These are phyloP conservation scores for Oxyura jamaicensis DNA, from an alignment of 2,113 vertebrate species.

Conservation along the genomic window DNA sequence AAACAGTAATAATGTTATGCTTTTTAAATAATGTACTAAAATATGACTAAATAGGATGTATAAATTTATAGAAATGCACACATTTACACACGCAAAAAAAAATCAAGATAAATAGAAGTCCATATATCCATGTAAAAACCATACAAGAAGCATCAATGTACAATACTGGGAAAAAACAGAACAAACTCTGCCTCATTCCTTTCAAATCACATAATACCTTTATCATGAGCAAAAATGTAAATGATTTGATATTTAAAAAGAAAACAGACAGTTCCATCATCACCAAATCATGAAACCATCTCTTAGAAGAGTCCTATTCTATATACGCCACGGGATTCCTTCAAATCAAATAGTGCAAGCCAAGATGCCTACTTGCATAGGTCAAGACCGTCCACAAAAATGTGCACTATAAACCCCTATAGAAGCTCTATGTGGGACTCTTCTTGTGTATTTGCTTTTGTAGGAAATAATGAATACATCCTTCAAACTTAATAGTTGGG, in stretches of 20 bases:
- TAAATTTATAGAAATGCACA: background rate
- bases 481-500: background rate
- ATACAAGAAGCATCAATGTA: background rate
- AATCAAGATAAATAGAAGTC: background rate
- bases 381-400: background rate
- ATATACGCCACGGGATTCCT: background rate
- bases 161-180: background rate
- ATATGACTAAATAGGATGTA: background rate
- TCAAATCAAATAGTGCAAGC: background rate
- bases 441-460: background rate
- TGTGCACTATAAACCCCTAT: background rate
- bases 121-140: background rate
- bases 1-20: background rate
- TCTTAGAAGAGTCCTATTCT: background rate
- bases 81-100: background rate
- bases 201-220: background rate
- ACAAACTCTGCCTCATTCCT: background rate
- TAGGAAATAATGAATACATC: background rate
- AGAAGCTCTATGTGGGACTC: background rate
- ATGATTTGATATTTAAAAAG: background rate
- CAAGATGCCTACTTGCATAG: background rate
- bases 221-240: background rate
- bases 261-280: background rate
- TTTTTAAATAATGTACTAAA: background rate
- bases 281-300: no score